Evolutionary conservation across 2,888 invertebrate genomes (phyloP).

Genomic region (Metallyticus violacea): DNA sequence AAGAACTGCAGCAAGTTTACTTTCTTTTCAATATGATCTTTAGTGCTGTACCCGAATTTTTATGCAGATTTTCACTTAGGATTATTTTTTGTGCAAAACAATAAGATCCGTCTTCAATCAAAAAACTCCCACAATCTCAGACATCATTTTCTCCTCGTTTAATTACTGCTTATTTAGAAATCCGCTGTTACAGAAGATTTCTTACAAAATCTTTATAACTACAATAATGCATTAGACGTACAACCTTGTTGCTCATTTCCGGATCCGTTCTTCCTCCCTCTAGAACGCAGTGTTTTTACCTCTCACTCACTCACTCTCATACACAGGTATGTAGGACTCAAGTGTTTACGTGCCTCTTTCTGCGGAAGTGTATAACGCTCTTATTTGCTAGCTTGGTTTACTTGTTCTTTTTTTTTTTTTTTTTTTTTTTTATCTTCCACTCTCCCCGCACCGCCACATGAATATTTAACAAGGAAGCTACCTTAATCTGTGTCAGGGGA

Average conservation of each 20-base stretch:
- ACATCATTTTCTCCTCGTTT: too few species aligned
- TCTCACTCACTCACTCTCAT: not conserved
- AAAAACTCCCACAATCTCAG: too few species aligned
- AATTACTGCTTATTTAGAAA: too few species aligned
- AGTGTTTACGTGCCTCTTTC: not conserved
- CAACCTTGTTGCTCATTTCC: not conserved
- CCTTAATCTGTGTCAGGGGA: conserved; percentile 60
- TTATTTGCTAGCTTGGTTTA: conserved; percentile 45
- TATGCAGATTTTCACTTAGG: too few species aligned
- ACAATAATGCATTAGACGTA: not conserved
- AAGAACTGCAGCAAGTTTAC: too few species aligned
- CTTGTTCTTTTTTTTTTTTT: conserved; percentile 48
- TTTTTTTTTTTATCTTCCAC: conserved; percentile 53
- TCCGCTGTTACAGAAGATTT: too few species aligned
- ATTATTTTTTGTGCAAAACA: too few species aligned
- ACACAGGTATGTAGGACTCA: not conserved
- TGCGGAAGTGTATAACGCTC: not conserved
- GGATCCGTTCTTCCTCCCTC: not conserved
- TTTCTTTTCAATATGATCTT: too few species aligned
- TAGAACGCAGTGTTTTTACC: not conserved
- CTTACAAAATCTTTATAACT: too few species aligned
- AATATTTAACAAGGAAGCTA: conserved; percentile 57
- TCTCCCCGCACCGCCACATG: conserved; percentile 49
- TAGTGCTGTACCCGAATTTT: too few species aligned
- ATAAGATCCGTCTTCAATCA: too few species aligned